Base-by-base conservation (phyloP, 2,888 invertebrate species). In the Volucella inanis region DNA sequence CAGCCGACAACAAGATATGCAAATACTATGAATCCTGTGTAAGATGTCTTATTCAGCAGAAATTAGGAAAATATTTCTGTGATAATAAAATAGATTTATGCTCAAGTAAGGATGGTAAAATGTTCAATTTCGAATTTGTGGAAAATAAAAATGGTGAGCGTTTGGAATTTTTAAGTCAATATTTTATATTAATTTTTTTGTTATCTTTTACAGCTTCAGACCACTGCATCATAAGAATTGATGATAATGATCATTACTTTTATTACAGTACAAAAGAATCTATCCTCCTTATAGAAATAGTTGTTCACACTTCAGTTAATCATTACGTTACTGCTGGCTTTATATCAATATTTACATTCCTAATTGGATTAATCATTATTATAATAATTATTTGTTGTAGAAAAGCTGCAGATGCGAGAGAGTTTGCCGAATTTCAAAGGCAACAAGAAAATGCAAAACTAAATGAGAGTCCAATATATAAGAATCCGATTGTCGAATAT, bases 401-500 rank as follows among this genome's bases (percentile, higher is more conserved):
- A 31, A 90, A 93, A 0, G 89, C 92, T 0, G 93, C 93, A 0
- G 94, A 94, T 87, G 93, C 93, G 39, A 89, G 93, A 31, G 94
- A 94, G 0, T 94, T 93, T 87, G 93, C 93, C 0, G 93, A 92
- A 74, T 94, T 94, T 81, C 87, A 91, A 8, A 90, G 92, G 45
- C 93, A 93, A 88, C 93, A 93, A 54, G 88, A 92, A 54, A 91
- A 92, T 90, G 92, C 92, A 74, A 91, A 92, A 62, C 79, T 77
- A 12, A 82, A 88, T 14, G 88, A 93, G 78, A 95, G 95, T 89
- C 95, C 95, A 0, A 88, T 95, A 78, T 95, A 95, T 87, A 93
- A 93, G 87, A 93, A 94, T n/a, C 94, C 95, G 1, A 93, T 94
- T 14, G 93, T 93, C 0, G 91, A 92, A 70, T 95, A 94, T 87